A percentile compares a stretch with the other conserved stretches of the same genome.
phyloP scores from a whole-genome alignment of 2,797 vertebrate genomes.

The Clarias laeviceps region DNA sequence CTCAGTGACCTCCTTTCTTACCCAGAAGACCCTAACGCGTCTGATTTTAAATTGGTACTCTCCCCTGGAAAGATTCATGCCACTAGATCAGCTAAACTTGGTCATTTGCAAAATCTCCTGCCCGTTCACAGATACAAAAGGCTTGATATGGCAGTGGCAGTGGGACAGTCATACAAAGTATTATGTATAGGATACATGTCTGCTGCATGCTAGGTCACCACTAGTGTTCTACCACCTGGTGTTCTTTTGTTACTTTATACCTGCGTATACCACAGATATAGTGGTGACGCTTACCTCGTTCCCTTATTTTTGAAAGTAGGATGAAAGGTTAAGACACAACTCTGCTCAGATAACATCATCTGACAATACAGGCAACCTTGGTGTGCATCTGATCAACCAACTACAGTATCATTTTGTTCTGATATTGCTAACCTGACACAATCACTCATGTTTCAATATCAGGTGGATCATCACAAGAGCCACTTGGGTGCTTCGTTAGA shows the following conservation, averaged over 20 bases:
- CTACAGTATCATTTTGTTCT: neutral
- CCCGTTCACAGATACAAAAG: neutral
- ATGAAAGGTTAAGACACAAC: neutral
- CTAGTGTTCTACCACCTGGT: neutral
- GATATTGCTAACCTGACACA: neutral
- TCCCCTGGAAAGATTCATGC: neutral
- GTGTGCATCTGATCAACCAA: neutral
- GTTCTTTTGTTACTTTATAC: no score
- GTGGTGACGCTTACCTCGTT: neutral
- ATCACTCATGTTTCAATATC: neutral
- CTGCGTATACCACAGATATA: neutral
- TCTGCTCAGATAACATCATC: neutral
- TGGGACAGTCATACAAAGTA: neutral
- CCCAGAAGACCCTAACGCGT: neutral
- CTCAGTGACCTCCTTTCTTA: neutral
- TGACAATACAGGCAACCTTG: neutral
- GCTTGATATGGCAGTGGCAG: neutral
- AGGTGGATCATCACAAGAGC: neutral
- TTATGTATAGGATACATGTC: neutral
- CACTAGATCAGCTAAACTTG: neutral
- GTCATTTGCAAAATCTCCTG: neutral
- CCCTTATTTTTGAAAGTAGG: neutral
- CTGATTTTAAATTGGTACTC: neutral
- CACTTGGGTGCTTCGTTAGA: neutral
- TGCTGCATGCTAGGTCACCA: neutral